Percentiles rank a stretch among this genome's conserved stretches.
phyloP scores from a whole-genome alignment of 2,113 vertebrate species.

The Abramis brama region DNA sequence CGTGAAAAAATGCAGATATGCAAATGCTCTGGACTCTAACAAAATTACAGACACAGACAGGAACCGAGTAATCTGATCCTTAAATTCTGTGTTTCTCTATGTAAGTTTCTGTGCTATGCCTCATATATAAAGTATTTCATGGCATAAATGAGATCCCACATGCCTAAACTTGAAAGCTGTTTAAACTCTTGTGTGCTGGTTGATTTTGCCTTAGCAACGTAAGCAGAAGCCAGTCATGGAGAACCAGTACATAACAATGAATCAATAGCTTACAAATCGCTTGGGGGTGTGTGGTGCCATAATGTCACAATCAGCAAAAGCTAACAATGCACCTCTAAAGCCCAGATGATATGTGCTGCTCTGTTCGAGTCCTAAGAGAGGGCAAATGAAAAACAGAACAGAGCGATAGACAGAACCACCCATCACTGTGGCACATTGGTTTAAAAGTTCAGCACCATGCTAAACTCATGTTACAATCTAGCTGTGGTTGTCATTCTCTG shows the following conservation, averaged over 20 bases:
- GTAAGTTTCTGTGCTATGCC: neutral
- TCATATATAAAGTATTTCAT: neutral
- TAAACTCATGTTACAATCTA: neutral
- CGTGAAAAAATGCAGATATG: constrained; percentile 22
- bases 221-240: constrained; percentile 11
- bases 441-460: constrained; percentile 11
- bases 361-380: constrained; percentile 6
- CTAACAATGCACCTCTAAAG: constrained; percentile 19
- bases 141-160: neutral
- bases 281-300: constrained; percentile 22
- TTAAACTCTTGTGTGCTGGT: neutral
- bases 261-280: constrained; percentile 42
- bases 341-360: constrained; percentile 19
- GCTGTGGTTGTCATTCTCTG: neutral
- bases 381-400: constrained; percentile 26
- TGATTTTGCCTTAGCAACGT: constrained; percentile 4
- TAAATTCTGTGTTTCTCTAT: neutral
- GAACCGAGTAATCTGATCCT: constrained; percentile 1
- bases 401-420: neutral
- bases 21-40: neutral
- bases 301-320: constrained; percentile 33
- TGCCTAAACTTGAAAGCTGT: constrained; percentile 21
- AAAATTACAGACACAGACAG: neutral
- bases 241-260: constrained; percentile 27
- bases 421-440: neutral